Evolutionary conservation across 2,113 vertebrate genomes (phyloP).

Genomic region (Plotosus lineatus): DNA sequence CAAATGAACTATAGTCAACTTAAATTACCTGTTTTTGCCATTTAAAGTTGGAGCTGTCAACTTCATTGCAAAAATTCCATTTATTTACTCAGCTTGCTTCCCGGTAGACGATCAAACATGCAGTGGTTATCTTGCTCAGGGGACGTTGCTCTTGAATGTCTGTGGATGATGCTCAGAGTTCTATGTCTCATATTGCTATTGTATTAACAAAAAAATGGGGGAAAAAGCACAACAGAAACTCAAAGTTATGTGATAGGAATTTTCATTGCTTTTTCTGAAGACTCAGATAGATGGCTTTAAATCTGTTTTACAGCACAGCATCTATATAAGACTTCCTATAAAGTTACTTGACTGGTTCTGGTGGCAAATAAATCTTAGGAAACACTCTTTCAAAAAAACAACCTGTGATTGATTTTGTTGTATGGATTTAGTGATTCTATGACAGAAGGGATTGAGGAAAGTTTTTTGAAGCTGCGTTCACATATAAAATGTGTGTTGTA

Average conservation of each 20-base stretch:
- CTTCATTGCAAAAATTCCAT: not conserved
- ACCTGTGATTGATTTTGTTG: no score
- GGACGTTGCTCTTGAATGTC: not conserved
- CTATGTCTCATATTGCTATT: not conserved
- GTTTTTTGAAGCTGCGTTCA: no score
- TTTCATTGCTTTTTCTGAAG: slow-evolving; percentile 3
- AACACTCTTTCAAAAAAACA: no score
- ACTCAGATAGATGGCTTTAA: not conserved
- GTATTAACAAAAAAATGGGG: not conserved
- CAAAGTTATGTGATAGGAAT: not conserved
- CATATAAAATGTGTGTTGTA: no score
- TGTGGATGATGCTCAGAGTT: not conserved
- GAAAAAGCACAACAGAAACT: not conserved
- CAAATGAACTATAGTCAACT: not conserved
- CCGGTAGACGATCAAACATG: not conserved
- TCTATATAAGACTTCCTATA: not conserved
- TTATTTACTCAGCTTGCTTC: slow-evolving; percentile 1
- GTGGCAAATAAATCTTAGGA: no score
- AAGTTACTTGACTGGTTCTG: not conserved
- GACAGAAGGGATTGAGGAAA: no score
- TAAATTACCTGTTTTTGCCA: not conserved
- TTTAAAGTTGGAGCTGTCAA: not conserved
- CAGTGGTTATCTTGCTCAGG: not conserved
- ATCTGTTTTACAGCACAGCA: not conserved
- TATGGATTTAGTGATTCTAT: no score